A percentile compares a stretch with the other conserved stretches of the same genome.
Conservation (phyloP, 2,113 vertebrate species). For the Silurus glanis region DNA sequence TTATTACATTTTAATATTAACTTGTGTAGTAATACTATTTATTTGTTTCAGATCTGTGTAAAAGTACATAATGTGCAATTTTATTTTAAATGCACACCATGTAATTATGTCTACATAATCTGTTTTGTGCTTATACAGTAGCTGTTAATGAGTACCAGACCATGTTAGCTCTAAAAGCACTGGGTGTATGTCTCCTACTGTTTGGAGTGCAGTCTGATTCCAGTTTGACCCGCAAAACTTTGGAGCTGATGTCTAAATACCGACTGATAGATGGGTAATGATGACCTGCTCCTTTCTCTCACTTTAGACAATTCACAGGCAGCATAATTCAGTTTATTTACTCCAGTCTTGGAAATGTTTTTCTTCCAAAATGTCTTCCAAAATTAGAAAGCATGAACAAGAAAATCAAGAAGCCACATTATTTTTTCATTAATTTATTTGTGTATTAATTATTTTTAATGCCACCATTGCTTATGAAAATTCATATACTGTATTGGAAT, state of each 20-base stretch:
- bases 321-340: neutral
- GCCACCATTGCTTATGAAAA: neutral
- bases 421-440: too few species aligned
- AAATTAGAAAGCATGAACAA: neutral
- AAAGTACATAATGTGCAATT: neutral
- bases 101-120: neutral
- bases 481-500: neutral
- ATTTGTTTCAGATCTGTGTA: neutral
- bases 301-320: neutral
- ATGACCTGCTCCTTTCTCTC: neutral
- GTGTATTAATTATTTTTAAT: too few species aligned
- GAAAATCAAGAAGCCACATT: too few species aligned
- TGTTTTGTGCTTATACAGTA: neutral
- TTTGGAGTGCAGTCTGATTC: conserved; percentile 54
- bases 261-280: conserved; percentile 83
- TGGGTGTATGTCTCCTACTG: conserved; percentile 12
- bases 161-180: conserved; percentile 36
- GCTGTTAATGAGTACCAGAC: neutral
- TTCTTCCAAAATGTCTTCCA: neutral
- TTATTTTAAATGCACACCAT: neutral
- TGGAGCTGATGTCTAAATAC: conserved; percentile 72
- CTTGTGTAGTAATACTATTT: neutral
- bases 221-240: conserved; percentile 52
- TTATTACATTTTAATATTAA: neutral
- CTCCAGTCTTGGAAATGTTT: neutral